Evolutionary conservation across 2,113 vertebrate genomes (phyloP).

Genomic region (Oreochromis tanganicae): DNA sequence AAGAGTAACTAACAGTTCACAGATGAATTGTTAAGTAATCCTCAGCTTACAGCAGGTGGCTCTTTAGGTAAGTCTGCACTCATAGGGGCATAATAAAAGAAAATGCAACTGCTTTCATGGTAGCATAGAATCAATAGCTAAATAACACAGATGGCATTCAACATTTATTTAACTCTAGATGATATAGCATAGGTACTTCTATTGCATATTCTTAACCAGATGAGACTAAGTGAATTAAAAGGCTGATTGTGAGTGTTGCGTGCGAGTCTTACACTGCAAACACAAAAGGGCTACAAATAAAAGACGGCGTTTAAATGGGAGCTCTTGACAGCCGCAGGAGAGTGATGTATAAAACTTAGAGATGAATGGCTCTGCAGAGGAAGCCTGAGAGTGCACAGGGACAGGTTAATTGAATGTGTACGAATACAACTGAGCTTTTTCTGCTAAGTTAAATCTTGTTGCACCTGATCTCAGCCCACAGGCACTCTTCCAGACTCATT

Average conservation of each 20-base stretch:
- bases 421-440: constrained; percentile 61
- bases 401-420: constrained; percentile 70
- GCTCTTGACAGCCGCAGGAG: not conserved
- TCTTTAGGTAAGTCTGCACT: not conserved
- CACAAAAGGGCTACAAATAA: constrained; percentile 35
- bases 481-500: constrained; percentile 50
- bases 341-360: constrained; percentile 8
- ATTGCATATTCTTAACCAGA: not conserved
- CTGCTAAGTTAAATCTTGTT: constrained; percentile 66
- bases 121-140: not conserved
- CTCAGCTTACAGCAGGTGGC: not conserved
- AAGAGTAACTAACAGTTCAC: not conserved
- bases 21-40: not conserved
- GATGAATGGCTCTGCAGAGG: constrained; percentile 46
- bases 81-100: not conserved
- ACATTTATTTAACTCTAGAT: not conserved
- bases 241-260: not conserved
- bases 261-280: not conserved
- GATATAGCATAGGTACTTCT: not conserved
- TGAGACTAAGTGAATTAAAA: not conserved
- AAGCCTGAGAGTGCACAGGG: constrained; percentile 29
- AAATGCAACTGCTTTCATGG: not conserved
- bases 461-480: constrained; percentile 66
- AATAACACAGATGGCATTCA: not conserved
- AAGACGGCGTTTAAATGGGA: constrained; percentile 25